Percentiles rank a stretch among this genome's conserved stretches.
These are phyloP conservation scores for Chrysopa pallens DNA, from an alignment of 1,140 invertebrate species.

Conservation along the genomic window DNA sequence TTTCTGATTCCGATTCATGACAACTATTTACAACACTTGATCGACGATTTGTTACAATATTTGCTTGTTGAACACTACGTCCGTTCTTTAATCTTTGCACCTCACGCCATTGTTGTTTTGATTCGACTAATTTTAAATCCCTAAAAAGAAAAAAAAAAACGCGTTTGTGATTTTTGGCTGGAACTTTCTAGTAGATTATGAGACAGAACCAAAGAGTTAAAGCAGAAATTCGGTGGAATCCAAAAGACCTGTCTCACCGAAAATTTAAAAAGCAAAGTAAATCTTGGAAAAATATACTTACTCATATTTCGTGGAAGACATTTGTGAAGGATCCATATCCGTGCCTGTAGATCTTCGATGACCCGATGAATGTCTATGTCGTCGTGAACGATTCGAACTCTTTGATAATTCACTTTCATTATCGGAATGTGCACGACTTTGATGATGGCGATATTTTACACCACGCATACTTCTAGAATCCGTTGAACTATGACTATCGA, in stretches of 20 bases:
- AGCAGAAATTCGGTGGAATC: too few species aligned
- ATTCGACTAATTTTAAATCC: slow-evolving; percentile 14
- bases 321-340: slow-evolving; percentile 28
- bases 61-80: slow-evolving; percentile 41
- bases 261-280: too few species aligned
- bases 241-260: too few species aligned
- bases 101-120: slow-evolving; percentile 71
- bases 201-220: too few species aligned
- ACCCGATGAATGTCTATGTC: slow-evolving; percentile 48
- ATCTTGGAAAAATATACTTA: slow-evolving; percentile 7
- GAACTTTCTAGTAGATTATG: too few species aligned
- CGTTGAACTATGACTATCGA: slow-evolving; percentile 72
- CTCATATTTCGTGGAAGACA: slow-evolving; percentile 15
- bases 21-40: slow-evolving; percentile 22
- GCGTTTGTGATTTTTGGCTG: too few species aligned
- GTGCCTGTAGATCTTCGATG: slow-evolving; percentile 33
- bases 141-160: not conserved
- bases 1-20: slow-evolving; percentile 28
- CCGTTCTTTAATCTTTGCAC: slow-evolving; percentile 41
- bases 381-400: slow-evolving; percentile 50
- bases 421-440: slow-evolving; percentile 62
- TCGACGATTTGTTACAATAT: slow-evolving; percentile 32
- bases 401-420: slow-evolving; percentile 76
- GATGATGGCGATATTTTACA: slow-evolving; percentile 24
- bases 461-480: slow-evolving; percentile 40